Evolutionary conservation across 64 coral and sea anemone genomes (phyloP), one percentile per base, ranked within the genome.

Genomic region (Astreopora myriophthalma): DNA sequence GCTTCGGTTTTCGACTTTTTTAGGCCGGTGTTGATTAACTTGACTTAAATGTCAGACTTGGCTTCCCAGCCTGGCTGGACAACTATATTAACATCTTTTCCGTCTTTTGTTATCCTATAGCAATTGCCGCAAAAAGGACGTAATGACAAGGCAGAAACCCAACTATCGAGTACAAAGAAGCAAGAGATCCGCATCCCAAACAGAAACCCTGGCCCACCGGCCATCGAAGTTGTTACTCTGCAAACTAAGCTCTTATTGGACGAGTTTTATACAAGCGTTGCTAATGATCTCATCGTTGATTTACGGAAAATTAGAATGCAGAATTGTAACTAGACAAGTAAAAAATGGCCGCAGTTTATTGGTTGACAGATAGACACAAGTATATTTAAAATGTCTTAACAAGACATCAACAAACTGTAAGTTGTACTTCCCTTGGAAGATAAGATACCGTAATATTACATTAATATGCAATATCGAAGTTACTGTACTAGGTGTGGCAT

Each of bases 401-500:
- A 67, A 24, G 9, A 67, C 5, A 67, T 3, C 22, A 61, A 0
- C 19, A 61, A 19, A 61, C 22, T 24, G 22, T 76, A 13, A 27
- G 26, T 31, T 79, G 75, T 79, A 79, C 48, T 79, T 29, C 75
- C 48, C 20, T 20, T 79, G 75, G 48, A 14, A 79, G 40, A 55
- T 79, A 17, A 48, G 16, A 55, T 79, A 34, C 14, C 9, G 75
- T 79, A 55, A 57, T 79, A 79, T 79, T 79, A 79, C 48, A 79
- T 55, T 79, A 79, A 79, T 74, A 74, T 26, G 8, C 22, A n/a
- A 65, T n/a, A n/a, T n/a, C n/a, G n/a, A n/a, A n/a, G n/a, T n/a
- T n/a, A n/a, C n/a, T n/a, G n/a, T n/a, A n/a, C n/a, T n/a, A n/a
- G n/a, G n/a, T n/a, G n/a, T n/a, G n/a, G n/a, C n/a, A n/a, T n/a